phyloP scores from a whole-genome alignment of 2,113 vertebrate species.

The Toxotes jaculatrix region DNA sequence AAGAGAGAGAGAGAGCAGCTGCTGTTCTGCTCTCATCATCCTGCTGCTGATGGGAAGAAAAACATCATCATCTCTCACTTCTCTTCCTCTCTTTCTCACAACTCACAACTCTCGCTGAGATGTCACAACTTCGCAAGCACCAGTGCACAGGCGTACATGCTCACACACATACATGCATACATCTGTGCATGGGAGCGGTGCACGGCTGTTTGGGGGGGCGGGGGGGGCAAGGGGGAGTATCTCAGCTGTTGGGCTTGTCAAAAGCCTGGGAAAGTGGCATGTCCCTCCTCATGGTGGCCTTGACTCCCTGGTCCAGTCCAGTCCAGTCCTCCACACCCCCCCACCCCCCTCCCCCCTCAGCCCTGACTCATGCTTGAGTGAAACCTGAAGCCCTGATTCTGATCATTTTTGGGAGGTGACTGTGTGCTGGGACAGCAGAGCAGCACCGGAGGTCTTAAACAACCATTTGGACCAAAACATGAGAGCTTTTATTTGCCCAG shows the following conservation, averaged over 20 bases:
- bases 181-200: slow-evolving; percentile 75
- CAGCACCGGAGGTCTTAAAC: slow-evolving; percentile 59
- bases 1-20: slow-evolving; percentile 76
- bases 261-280: slow-evolving; percentile 88
- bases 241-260: slow-evolving; percentile 88
- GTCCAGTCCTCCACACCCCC: slow-evolving; percentile 36
- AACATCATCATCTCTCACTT: slow-evolving; percentile 72
- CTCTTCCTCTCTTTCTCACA: slow-evolving; percentile 73
- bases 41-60: slow-evolving; percentile 69
- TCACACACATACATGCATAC: slow-evolving; percentile 52
- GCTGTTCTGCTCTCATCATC: slow-evolving; percentile 60
- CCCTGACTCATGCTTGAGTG: slow-evolving; percentile 71
- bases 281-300: slow-evolving; percentile 40
- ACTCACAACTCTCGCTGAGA: slow-evolving; percentile 75
- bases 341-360: slow-evolving; percentile 23
- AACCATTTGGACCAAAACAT: slow-evolving; percentile 56
- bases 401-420: slow-evolving; percentile 75
- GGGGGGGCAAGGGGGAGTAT: slow-evolving; percentile 65
- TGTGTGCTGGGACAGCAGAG: slow-evolving; percentile 30
- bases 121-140: slow-evolving; percentile 86
- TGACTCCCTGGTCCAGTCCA: slow-evolving; percentile 35
- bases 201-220: slow-evolving; percentile 40
- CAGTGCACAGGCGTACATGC: not conserved
- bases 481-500: slow-evolving; percentile 55
- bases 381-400: slow-evolving; percentile 83